Base-by-base conservation (phyloP, 2,888 invertebrate species). In the Epinotia ramella region DNA sequence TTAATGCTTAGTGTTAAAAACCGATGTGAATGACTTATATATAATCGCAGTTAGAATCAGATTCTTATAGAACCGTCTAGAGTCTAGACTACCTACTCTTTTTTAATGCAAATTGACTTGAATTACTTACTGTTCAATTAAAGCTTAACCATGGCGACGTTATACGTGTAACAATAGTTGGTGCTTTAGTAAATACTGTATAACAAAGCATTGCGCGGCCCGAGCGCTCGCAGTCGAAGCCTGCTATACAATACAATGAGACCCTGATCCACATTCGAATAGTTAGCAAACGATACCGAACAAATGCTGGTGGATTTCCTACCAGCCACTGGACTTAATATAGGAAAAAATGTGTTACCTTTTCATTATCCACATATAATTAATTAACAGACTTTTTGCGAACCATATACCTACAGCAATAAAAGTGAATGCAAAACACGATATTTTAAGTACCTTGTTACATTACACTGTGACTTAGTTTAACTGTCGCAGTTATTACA, bases 201-300 rank as follows among this genome's bases (percentile, higher is more conserved):
- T 78, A 81, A 86, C 82, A 84, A 84, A 84, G 82, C 79, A 78
- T 82, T 82, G 83, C 81, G 81, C 81, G 84, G 81, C 81, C 80
- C 79, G 78, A 77, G 80, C 81, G 79, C 79, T 78, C 79, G 83
- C 84, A 86, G 84, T 84, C 79, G 73, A 78, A 79, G 77, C 78
- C 80, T 78, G 80, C 80, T 78, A 82, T 80, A 88, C 87, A 87
- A 86, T 84, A 78, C 78, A 65, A 67, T 49, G 78, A 83, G 88
- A 84, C 89, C 88, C 84, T 88, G 89, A 89, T 80, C 88, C 85
- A 89, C 82, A 88, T 89, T 85, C 77, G 79, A 77, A 78, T 81
- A 81, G 82, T 82, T 82, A 82, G 77, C 77, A 70, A 76, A 75
- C 77, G 73, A 70, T 76, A 77, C 66, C 59, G 24, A 60, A 60